Percentiles rank a stretch among this genome's conserved stretches.
These are phyloP conservation scores for Triplophysa tibetana DNA, from an alignment of 2,113 vertebrate species.

Conservation along the genomic window DNA sequence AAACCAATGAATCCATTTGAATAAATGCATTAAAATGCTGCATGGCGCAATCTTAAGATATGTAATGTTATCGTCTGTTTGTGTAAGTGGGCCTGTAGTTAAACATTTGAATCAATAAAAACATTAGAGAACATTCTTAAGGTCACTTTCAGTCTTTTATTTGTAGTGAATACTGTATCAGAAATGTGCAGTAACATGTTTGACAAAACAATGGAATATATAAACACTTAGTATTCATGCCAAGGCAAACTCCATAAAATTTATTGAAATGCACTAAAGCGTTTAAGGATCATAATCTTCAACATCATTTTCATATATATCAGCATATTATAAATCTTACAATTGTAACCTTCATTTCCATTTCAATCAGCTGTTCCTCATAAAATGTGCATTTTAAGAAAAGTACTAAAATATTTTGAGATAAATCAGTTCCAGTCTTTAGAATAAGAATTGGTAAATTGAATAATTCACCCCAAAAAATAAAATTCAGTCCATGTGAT, in stretches of 20 bases:
- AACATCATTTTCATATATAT: background rate
- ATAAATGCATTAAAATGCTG: too few relatives aligned
- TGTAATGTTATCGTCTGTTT: too few relatives aligned
- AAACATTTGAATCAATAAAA: too few relatives aligned
- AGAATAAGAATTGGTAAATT: background rate
- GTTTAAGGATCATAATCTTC: background rate
- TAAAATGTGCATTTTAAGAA: background rate
- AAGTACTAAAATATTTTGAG: background rate
- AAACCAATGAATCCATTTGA: too few relatives aligned
- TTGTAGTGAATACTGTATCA: slow-evolving; percentile 61
- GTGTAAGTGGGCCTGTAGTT: too few relatives aligned
- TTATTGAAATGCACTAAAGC: background rate
- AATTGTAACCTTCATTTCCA: background rate
- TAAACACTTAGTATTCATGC: too few relatives aligned
- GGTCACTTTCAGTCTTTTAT: slow-evolving; percentile 73
- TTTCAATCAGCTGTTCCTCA: background rate
- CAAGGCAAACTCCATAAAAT: slow-evolving; percentile 14
- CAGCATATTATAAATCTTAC: background rate
- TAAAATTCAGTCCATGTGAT: too few relatives aligned
- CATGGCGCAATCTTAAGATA: too few relatives aligned
- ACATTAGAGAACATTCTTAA: slow-evolving; percentile 43
- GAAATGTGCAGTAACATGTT: slow-evolving; percentile 34
- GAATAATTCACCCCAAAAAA: too few relatives aligned
- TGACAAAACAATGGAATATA: background rate
- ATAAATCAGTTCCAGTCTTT: background rate